Base-by-base conservation (phyloP, 2,797 vertebrate genomes). In the Phoeniculus purpureus region DNA sequence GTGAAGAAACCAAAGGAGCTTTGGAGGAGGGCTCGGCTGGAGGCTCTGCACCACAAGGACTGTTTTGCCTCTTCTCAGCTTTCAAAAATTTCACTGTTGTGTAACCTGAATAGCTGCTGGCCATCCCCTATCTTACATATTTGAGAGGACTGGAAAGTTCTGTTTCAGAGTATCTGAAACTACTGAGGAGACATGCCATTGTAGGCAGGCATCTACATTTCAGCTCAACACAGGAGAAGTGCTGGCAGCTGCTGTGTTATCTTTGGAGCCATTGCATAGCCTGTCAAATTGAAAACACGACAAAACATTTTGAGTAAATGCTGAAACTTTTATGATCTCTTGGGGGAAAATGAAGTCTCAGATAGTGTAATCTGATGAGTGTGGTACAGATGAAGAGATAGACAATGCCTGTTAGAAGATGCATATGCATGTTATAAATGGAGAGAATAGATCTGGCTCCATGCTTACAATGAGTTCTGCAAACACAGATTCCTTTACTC, bases 271-370 rank as follows among this genome's bases (percentile, higher is more conserved):
- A 27, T 82, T 85, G 93, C 88, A 73, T 52, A 6, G 81, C 27
- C 77, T 79, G 67, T 88, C 86, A 87, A 91, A 94, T 62, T 25
- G 77, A 93, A 95, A 95, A 92, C 93, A 94, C 6, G 23, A 76
- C 94, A 87, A 89, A 95, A 95, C 76, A 76, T 67, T 85, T 91
- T 31, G 82, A 96, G 89, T 62, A 70, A 93, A 96, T 19, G 79
- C 86, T 94, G 95, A 96, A 94, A 93, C 84, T 89, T 96, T 96
- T 94, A 96, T 55, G 92, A 94, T 94, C 89, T 94, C 90, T 95
- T 91, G 76, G 45, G 81, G 59, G 23, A 18, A 61, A 86, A 61
- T 84, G 79, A 64, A 92, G 88, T 75, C 89, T 89, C 90, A 90
- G 95, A 96, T 94, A 93, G 27, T 25, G 90, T 92, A 94, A 96